Evolutionary conservation across 2,888 invertebrate genomes (phyloP), one percentile per base, ranked within the genome.

Genomic region (Leptopterna dolabrata): DNA sequence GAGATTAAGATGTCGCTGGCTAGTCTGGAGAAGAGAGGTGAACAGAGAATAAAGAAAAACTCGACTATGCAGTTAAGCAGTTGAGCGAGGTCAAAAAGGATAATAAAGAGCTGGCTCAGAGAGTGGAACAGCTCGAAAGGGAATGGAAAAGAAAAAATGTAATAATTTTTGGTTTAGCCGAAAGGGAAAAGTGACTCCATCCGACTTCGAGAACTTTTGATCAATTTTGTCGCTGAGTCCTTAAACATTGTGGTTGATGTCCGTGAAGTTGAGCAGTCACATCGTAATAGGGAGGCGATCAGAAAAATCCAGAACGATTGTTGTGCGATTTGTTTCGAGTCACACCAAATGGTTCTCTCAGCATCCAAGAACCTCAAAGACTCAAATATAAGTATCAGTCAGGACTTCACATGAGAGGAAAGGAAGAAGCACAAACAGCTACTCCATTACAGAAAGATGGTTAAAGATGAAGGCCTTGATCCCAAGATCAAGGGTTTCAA

Each of bases 401-500:
- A 76, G 1, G 76, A 76, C 36, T 36, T 29, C 1, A 76, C 76
- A 4, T 3, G 4, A 0, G 30, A 76, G 76, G 76, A 76, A 29
- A 29, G 30, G n/a, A 76, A 76, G 4, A n/a, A 1, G 30, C 76
- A 30, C 29, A n/a, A 36, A 16, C 76, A 29, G 29, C 76, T 29
- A 3, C 1, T 76, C 2, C 27, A 76, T 0, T 76, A 76, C 30
- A 29, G 76, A 9, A 76, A 36, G 29, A 1, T 76, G 30, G 76
- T 36, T 3, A 29, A 30, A 16, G 76, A 76, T 6, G 76, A 76
- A 1, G 76, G 76, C 16, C 76, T 29, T 1, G 76, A 76, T 3
- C 76, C 76, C 0, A 76, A 76, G n/a, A 76, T 76, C 1, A 76
- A 76, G 29, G 76, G 76, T 29, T 36, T 76, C n/a, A 76, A 76